These are phyloP conservation scores for Rostratula benghalensis DNA, from an alignment of 2,113 vertebrate species.

Conservation along the genomic window DNA sequence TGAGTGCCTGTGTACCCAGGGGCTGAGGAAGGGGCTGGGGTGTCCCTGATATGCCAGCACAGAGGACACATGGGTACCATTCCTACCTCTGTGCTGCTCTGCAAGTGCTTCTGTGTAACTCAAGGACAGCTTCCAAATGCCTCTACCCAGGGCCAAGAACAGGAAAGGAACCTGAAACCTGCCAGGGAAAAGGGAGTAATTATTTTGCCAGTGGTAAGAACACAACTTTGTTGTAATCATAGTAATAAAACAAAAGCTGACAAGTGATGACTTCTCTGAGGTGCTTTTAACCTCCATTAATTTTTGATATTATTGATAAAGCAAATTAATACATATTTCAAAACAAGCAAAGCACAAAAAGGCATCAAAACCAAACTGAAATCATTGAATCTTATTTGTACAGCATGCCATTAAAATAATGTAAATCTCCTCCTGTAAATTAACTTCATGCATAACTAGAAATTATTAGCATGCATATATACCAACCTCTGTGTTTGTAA, in stretches of 20 bases:
- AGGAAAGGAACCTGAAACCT: neutral
- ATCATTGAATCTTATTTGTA: conserved; percentile 61
- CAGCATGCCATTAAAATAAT: conserved; percentile 65
- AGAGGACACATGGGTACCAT: neutral
- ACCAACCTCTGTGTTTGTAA: conserved; percentile 41
- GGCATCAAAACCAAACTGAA: conserved; percentile 53
- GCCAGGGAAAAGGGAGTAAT: neutral
- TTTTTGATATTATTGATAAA: conserved; percentile 70
- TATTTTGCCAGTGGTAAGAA: conserved; percentile 16
- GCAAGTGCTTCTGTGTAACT: neutral
- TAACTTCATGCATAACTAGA: conserved; percentile 65
- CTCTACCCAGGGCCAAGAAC: neutral
- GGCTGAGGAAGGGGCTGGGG: neutral
- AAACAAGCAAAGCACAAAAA: conserved; percentile 58
- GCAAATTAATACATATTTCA: conserved; percentile 52
- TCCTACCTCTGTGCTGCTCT: neutral
- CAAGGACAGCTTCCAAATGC: neutral
- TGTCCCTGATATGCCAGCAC: neutral
- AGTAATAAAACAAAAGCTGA: conserved; percentile 41
- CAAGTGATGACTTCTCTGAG: conserved; percentile 46
- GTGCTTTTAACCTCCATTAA: conserved; percentile 62
- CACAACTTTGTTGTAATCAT: conserved; percentile 14
- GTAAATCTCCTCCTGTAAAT: conserved; percentile 60
- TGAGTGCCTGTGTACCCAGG: fast-evolving
- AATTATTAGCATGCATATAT: conserved; percentile 42